A percentile compares a stretch with the other conserved stretches of the same genome.
Evolutionary conservation across 2,888 invertebrate genomes (phyloP).

Genomic region (Scrobipalpa costella): DNA sequence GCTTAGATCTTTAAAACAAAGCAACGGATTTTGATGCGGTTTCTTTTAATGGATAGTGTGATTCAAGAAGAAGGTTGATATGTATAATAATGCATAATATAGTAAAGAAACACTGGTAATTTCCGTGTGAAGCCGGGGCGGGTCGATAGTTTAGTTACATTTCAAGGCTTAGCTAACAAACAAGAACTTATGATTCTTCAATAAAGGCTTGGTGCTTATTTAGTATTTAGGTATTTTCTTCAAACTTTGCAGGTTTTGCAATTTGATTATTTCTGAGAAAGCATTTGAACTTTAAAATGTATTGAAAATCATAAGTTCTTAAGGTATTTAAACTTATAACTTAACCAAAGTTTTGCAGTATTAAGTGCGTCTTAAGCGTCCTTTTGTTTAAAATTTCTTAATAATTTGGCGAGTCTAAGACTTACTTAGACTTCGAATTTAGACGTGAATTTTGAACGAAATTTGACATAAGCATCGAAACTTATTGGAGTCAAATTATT

Average conservation of each 20-base stretch:
- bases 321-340: neutral
- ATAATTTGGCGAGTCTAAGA: neutral
- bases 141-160: too few relatives aligned
- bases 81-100: too few relatives aligned
- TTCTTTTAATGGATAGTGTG: too few relatives aligned
- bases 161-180: too few relatives aligned
- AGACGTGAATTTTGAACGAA: neutral
- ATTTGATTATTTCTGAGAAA: neutral
- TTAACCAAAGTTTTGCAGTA: neutral
- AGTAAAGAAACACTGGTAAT: too few relatives aligned
- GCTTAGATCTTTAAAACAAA: too few relatives aligned
- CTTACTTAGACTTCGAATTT: neutral
- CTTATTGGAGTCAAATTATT: neutral
- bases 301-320: constrained; percentile 2
- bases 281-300: constrained; percentile 8
- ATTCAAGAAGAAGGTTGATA: too few relatives aligned
- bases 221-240: neutral
- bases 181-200: too few relatives aligned
- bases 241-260: neutral
- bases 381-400: constrained; percentile 3
- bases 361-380: neutral
- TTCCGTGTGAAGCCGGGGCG: too few relatives aligned
- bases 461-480: neutral
- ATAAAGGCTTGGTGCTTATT: too few relatives aligned
- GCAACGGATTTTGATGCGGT: too few relatives aligned